Conservation (phyloP, 2,888 invertebrate species). For the Agrilus mali region DNA sequence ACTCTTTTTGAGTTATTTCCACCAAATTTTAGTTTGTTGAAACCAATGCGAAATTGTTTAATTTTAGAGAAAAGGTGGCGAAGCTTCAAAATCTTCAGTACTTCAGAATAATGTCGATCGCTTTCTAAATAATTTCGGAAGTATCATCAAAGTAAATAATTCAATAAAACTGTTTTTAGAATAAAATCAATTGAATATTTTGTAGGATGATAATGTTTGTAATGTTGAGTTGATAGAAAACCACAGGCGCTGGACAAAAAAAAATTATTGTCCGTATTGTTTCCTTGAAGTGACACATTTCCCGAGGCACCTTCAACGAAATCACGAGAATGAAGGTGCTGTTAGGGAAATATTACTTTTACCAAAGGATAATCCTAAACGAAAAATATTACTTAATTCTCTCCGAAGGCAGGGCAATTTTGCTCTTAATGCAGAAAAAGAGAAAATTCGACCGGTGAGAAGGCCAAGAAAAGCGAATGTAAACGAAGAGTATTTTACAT, state of each 20-base stretch:
- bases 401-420: slow-evolving; percentile 8
- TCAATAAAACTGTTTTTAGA: too few relatives aligned
- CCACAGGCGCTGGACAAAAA: slow-evolving; percentile 9
- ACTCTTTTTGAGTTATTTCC: too few relatives aligned
- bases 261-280: slow-evolving; percentile 11
- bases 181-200: too few relatives aligned
- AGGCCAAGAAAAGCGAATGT: slow-evolving; percentile 4
- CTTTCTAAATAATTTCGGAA: too few relatives aligned
- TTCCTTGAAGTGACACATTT: slow-evolving; percentile 11
- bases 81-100: too few relatives aligned
- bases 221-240: background rate
- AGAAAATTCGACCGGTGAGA: slow-evolving; percentile 7
- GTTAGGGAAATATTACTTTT: slow-evolving; percentile 7
- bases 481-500: slow-evolving; percentile 2
- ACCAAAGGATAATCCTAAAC: slow-evolving; percentile 6
- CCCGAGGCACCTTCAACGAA: slow-evolving; percentile 9
- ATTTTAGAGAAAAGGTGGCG: too few relatives aligned
- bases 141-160: too few relatives aligned
- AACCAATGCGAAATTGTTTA: too few relatives aligned
- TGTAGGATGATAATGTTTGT: too few relatives aligned
- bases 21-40: too few relatives aligned
- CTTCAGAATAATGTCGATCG: too few relatives aligned
- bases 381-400: slow-evolving; percentile 6
- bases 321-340: slow-evolving; percentile 11
- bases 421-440: slow-evolving; percentile 1